These are phyloP conservation scores for Gymnopithys bicolor DNA, from an alignment of 2,797 vertebrate species.

Conservation along the genomic window DNA sequence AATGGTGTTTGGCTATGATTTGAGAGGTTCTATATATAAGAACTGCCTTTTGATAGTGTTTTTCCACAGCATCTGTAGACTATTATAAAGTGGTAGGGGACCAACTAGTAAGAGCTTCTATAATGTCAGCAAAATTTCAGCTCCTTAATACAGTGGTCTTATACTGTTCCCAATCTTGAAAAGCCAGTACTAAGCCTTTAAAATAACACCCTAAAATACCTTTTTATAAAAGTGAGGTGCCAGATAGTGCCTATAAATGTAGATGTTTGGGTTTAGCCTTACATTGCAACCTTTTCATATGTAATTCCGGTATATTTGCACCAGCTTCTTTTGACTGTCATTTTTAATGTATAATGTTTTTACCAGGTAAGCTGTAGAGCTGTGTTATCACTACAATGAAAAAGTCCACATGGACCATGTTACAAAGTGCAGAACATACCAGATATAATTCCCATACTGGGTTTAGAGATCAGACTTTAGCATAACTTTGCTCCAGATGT, in stretches of 20 bases:
- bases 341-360: slow-evolving; percentile 69
- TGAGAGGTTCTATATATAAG: neutral
- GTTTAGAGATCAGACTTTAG: slow-evolving; percentile 53
- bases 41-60: slow-evolving; percentile 23
- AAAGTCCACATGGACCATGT: slow-evolving; percentile 18
- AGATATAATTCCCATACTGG: slow-evolving; percentile 42
- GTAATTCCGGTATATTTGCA: slow-evolving; percentile 23
- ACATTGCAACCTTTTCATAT: neutral
- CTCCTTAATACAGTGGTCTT: neutral
- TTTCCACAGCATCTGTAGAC: slow-evolving; percentile 34
- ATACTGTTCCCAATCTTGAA: slow-evolving; percentile 15
- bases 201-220: neutral
- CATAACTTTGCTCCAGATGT: slow-evolving; percentile 63
- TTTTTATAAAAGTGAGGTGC: slow-evolving; percentile 41
- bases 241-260: slow-evolving; percentile 5
- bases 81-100: neutral
- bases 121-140: slow-evolving; percentile 48
- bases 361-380: slow-evolving; percentile 33
- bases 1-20: slow-evolving; percentile 35
- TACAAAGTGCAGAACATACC: slow-evolving; percentile 63
- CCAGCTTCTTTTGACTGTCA: slow-evolving; percentile 34
- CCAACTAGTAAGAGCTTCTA: slow-evolving; percentile 34
- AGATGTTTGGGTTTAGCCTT: slow-evolving; percentile 41
- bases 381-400: slow-evolving; percentile 54
- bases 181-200: slow-evolving; percentile 28